Base-by-base conservation (phyloP, 2,888 invertebrate species). In the Leucophenga maculata region DNA sequence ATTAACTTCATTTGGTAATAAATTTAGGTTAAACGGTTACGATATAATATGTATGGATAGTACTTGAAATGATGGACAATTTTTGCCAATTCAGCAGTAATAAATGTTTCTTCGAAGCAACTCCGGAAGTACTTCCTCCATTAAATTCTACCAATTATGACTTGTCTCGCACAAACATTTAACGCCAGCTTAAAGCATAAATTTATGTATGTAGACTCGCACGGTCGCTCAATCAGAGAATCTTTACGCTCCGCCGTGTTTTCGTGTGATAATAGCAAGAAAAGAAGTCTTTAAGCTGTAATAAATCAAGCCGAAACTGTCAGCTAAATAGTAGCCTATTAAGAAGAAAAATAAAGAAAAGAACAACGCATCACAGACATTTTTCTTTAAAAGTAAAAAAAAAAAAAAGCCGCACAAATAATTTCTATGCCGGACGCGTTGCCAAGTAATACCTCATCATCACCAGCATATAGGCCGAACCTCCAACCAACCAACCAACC, bases 121-220 rank as follows among this genome's bases (percentile, higher is more conserved):
- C 39, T 39, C 39, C 39, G 39, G 39, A 39, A 39, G 8, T 39
- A 39, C 39, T 39, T 39, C 39, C 39, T 39, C 4, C 39, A 39
- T 39, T 39, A 39, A 39, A 6, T 6, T 9, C 39, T 39, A 6
- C 11, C 39, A 39, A 39, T 39, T 39, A 60, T 39, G 11, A n/a
- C n/a, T n/a, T 16, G 16, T 31, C 60, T 60, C 55, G 26, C 22
- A 39, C 18, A 39, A 60, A 16, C 11, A 39, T 6, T 60, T 60
- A 60, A 60, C 3, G 18, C 60, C 60, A 32, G 44, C 60, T 60
- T 60, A 60, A 60, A 16, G 32, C 59, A 39, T 60, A 60, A 60
- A 60, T 60, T 60, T n/a, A n/a, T n/a, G 39, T 39, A 20, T 20
- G 16, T 20, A n/a, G 11, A 22, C 13, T 16, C 1, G 18, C 13